Base-by-base conservation (phyloP, 2,888 invertebrate genomes). In the Drosophila seclusa region DNA sequence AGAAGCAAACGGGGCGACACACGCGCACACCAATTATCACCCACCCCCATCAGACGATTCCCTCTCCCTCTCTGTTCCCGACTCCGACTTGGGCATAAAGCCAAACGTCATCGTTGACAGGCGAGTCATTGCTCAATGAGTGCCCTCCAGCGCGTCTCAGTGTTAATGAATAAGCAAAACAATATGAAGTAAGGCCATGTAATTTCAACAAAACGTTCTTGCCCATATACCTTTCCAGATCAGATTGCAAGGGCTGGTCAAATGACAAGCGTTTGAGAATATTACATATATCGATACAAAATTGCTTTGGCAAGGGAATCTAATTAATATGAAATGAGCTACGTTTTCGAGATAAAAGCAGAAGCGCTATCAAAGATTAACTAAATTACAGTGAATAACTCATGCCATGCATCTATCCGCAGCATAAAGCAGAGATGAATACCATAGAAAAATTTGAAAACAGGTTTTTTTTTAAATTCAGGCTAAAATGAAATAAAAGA, bases 61-160 rank as follows among this genome's bases (percentile, higher is more conserved):
- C 21, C 63, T 29, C 29, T n/a, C 48, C 29, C 36, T 2, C 36
- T 52, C 32, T 11, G 2, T 16, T 4, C 8, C 13, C 49, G 36
- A 36, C 55, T 60, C 27, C 42, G 66, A 24, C 59, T 53, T 34
- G 42, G 29, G 29, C 79, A 80, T 71, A 87, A 83, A 84, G 78
- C 72, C 78, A 87, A 84, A 82, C 53, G 84, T 84, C 84, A 84
- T 85, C 74, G 86, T 58, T 83, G 85, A 81, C 83, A 85, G 80
- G 57, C 73, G 63, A 68, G 84, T 84, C 87, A 85, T 84, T 85
- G 87, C 78, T 71, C 82, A 81, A 76, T 80, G 73, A 73, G 77
- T 27, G 61, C 61, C 57, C 58, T 55, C 59, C 27, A n/a, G 32
- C 24, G 60, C 78, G 59, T 45, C 60, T 40, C 64, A 42, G 50